These are phyloP conservation scores for Tamandua tetradactyla DNA, from an alignment of 2,797 vertebrate species.

Conservation along the genomic window DNA sequence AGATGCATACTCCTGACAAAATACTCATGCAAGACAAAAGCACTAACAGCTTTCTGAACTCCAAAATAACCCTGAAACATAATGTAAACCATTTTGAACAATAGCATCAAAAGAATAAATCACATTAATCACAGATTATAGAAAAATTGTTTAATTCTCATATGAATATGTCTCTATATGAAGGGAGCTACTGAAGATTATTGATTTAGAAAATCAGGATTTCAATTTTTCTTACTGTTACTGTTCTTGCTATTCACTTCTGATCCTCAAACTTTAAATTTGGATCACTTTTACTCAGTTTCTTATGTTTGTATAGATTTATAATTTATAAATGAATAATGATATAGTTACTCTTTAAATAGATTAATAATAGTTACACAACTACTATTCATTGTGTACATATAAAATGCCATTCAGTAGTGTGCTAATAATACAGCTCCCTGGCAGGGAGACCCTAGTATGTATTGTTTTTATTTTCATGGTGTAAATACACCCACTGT, in stretches of 20 bases:
- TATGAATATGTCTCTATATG: neutral
- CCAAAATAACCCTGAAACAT: neutral
- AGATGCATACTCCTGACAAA: neutral
- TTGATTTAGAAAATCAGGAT: neutral
- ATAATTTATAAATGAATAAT: neutral
- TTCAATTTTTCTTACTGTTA: neutral
- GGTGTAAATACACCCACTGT: neutral
- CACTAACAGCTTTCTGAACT: neutral
- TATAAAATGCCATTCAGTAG: neutral
- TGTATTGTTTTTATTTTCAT: neutral
- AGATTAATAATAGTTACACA: neutral
- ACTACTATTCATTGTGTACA: neutral
- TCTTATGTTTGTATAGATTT: neutral
- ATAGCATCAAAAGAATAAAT: neutral
- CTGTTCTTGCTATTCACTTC: neutral
- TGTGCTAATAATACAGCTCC: neutral
- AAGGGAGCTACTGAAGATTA: neutral
- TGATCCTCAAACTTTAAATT: neutral
- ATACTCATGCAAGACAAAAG: neutral
- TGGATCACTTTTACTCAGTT: neutral
- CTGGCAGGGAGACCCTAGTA: accelerated
- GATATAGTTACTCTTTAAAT: neutral
- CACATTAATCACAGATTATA: neutral
- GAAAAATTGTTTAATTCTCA: neutral
- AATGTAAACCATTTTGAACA: neutral